phyloP scores from a whole-genome alignment of 1,140 invertebrate genomes.

The Notospermus geniculatus region DNA sequence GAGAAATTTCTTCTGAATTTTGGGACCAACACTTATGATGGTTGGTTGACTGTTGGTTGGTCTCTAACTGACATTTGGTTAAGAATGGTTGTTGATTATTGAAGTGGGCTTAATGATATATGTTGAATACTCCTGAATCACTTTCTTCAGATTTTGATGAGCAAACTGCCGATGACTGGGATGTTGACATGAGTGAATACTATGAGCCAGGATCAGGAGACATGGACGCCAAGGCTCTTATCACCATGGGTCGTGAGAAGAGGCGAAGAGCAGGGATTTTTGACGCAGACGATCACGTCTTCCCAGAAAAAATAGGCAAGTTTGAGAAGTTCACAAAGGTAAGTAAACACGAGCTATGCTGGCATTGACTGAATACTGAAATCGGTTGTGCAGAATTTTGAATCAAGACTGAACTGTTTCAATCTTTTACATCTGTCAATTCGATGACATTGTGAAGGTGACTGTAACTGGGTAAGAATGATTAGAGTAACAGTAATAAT shows the following conservation, averaged over 20 bases:
- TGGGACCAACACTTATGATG: not conserved
- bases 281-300: conserved; percentile 35
- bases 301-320: conserved; percentile 46
- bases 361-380: no score
- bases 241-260: conserved; percentile 57
- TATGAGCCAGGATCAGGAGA: conserved; percentile 59
- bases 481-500: not conserved
- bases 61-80: no score
- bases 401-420: no score
- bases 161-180: conserved; percentile 64
- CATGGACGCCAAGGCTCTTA: conserved; percentile 56
- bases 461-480: no score
- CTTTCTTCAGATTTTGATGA: conserved; percentile 61
- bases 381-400: not conserved
- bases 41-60: conserved; percentile 1
- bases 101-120: no score
- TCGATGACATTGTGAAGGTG: no score
- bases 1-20: not conserved
- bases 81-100: no score
- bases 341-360: no score
- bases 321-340: conserved; percentile 59
- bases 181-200: conserved; percentile 64
- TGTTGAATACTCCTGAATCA: no score
- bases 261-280: conserved; percentile 40
- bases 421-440: no score